Percentiles rank a stretch among this genome's conserved stretches.
Evolutionary conservation across 2,113 vertebrate genomes (phyloP).

Genomic region (Mobula hypostoma): DNA sequence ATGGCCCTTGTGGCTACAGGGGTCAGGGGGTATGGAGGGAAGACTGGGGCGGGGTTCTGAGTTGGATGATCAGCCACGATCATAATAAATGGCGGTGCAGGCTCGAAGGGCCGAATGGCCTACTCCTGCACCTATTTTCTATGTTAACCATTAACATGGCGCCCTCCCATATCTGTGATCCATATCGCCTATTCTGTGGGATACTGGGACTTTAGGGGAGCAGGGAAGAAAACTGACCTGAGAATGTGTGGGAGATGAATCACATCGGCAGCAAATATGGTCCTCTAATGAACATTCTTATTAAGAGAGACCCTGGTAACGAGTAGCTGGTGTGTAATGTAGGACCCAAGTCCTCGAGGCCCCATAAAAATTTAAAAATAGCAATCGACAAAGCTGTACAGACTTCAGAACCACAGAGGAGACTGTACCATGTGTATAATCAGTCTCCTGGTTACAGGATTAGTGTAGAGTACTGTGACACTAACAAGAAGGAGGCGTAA

Average conservation of each 20-base stretch:
- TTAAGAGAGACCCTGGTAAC: slow-evolving; percentile 28
- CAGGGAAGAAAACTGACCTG: slow-evolving; percentile 7
- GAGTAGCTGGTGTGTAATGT: slow-evolving; percentile 9
- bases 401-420: slow-evolving; percentile 28
- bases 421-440: slow-evolving; percentile 28
- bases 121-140: too few relatives aligned
- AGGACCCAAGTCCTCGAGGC: slow-evolving; percentile 4
- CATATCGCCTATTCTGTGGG: too few relatives aligned
- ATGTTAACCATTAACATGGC: too few relatives aligned
- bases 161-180: too few relatives aligned
- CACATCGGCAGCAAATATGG: neutral
- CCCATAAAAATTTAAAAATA: slow-evolving; percentile 33
- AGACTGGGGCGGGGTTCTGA: too few relatives aligned
- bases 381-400: slow-evolving; percentile 17
- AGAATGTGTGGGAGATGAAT: slow-evolving; percentile 1
- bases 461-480: slow-evolving; percentile 22
- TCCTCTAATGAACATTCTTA: slow-evolving; percentile 29
- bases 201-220: neutral
- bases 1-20: too few relatives aligned
- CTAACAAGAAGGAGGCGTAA: neutral
- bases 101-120: too few relatives aligned
- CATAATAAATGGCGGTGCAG: too few relatives aligned
- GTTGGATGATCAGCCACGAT: too few relatives aligned
- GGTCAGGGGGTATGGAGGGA: too few relatives aligned
- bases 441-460: slow-evolving; percentile 31